A percentile compares a stretch with the other conserved stretches of the same genome.
These are phyloP conservation scores for Caenorhabditis sp. DNA, from an alignment of 2,888 invertebrate genomes.

Conservation along the genomic window DNA sequence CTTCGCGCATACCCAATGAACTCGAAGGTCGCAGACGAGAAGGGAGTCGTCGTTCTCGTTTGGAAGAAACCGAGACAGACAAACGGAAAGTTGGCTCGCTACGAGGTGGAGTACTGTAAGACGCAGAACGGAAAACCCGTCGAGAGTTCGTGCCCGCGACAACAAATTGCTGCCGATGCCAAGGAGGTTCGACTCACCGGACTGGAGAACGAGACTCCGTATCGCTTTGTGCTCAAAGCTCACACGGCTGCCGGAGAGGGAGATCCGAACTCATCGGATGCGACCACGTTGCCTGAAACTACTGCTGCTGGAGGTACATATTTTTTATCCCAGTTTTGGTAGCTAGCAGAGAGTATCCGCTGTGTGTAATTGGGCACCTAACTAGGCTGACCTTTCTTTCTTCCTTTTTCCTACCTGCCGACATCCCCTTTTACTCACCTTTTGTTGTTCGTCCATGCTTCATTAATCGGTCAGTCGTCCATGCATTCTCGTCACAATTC, in stretches of 20 bases:
- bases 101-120: slow-evolving; percentile 82
- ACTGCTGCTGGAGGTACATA: slow-evolving; percentile 64
- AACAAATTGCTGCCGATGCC: slow-evolving; percentile 61
- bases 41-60: slow-evolving; percentile 83
- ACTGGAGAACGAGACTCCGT: slow-evolving; percentile 89
- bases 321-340: slow-evolving; percentile 3
- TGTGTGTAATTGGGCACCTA: no score
- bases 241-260: slow-evolving; percentile 92
- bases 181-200: slow-evolving; percentile 69
- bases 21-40: slow-evolving; percentile 62
- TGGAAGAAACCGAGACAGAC: slow-evolving; percentile 94
- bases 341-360: no score
- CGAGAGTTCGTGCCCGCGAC: slow-evolving; percentile 57
- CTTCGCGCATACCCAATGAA: slow-evolving; percentile 77
- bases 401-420: slow-evolving; percentile 6
- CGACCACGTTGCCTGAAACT: slow-evolving; percentile 73
- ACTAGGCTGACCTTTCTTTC: not conserved
- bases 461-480: slow-evolving; percentile 6
- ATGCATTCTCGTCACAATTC: not conserved
- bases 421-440: slow-evolving; percentile 29
- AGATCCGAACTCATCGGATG: slow-evolving; percentile 81
- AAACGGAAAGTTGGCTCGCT: slow-evolving; percentile 93
- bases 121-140: slow-evolving; percentile 59
- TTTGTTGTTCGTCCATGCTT: slow-evolving; percentile 20
- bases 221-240: slow-evolving; percentile 86